Base-by-base conservation (phyloP, 2,888 invertebrate species). In the Lasioglossum zephyrum region DNA sequence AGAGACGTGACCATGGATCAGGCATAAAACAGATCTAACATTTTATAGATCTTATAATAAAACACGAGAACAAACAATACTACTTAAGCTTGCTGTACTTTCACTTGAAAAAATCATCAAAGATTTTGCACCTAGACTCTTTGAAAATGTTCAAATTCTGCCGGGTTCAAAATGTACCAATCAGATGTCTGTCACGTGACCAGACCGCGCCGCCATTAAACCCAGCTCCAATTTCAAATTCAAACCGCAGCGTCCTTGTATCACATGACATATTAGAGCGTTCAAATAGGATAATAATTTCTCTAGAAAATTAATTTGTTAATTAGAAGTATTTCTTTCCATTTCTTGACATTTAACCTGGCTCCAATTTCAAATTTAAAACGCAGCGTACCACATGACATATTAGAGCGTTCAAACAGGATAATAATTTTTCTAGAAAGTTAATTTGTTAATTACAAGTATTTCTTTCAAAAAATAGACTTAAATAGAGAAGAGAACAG, bases 1-100 rank as follows among this genome's bases (percentile, higher is more conserved):
- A 82, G 69, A 81, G 76, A 79, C 73, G 44, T 72, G 69, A 69
- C 69, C 39, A 69, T 39, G 39, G 22, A n/a, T n/a, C 9, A 69
- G 41, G 39, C 39, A n/a, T 69, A 69, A 39, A 36, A 69, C 41
- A 41, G 69, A 69, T 0, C 39, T 13, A 39, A 22, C 41, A 41
- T 41, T 69, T 69, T 22, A 39, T n/a, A 41, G 4, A n/a, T 22
- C 41, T 39, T 41, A 4, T 4, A 22, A 22, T 13, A 9, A 0
- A 53, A 53, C 8, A 0, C 2, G 31, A 63, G 26, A 63, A 31
- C 60, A 11, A 63, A 26, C 60, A 63, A 63, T 31, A 22, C 31
- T 18, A 22, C 9, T 3, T 9, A 9, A 63, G 26, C 13, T 2
- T 16, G 31, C 0, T 2, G 16, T 16, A 6, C 6, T 31, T 16